Evolutionary conservation across 2,888 invertebrate species (phyloP).

Genomic region (Yponomeuta plumbellus): DNA sequence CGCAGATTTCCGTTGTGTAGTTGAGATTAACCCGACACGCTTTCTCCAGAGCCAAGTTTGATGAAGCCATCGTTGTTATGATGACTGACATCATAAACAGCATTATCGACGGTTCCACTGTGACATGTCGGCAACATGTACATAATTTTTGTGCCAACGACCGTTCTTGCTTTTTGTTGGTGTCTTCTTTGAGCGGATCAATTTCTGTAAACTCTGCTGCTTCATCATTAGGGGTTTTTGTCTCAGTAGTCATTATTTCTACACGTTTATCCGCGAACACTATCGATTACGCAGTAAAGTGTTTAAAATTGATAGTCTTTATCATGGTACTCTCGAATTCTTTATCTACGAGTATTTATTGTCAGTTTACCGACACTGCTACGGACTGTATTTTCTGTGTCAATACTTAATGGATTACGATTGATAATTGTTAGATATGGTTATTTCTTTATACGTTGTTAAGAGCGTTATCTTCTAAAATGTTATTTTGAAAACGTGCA

Average conservation of each 20-base stretch:
- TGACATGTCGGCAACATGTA: conserved; percentile 38
- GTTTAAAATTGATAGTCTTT: background rate
- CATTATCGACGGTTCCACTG: conserved; percentile 52
- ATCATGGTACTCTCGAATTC: background rate
- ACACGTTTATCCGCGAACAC: background rate
- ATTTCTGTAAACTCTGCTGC: conserved; percentile 32
- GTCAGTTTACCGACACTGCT: background rate
- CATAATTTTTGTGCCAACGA: conserved; percentile 33
- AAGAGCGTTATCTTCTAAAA: no score
- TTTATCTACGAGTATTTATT: background rate
- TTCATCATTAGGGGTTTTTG: conserved; percentile 16
- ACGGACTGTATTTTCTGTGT: background rate
- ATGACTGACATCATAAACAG: conserved; percentile 45
- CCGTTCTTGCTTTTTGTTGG: conserved; percentile 20
- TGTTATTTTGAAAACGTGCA: no score
- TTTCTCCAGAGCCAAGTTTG: conserved; percentile 88
- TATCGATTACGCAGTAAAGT: background rate
- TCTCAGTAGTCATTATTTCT: conserved; percentile 3
- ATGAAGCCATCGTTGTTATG: conserved; percentile 81
- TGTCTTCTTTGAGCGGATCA: conserved; percentile 33
- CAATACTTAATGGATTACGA: background rate
- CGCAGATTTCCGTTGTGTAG: conserved; percentile 82
- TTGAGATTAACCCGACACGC: conserved; percentile 88
- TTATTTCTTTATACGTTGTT: no score
- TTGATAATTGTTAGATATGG: no score